Conservation (phyloP, 2,113 vertebrate genomes). For the Oryzias curvinotus region DNA sequence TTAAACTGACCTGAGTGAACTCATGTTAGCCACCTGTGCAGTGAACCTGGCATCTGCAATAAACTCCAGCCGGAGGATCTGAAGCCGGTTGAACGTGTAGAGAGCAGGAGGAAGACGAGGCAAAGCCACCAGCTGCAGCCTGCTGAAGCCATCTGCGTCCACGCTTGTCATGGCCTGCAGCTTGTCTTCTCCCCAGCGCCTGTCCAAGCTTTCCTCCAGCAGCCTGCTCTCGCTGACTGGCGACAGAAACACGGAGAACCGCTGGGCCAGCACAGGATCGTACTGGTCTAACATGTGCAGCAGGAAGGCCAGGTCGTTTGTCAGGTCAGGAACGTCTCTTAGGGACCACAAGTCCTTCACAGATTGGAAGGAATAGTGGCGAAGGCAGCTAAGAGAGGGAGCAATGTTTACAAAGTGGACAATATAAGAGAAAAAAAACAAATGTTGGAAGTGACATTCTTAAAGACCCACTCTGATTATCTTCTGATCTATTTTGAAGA, state of each 20-base stretch:
- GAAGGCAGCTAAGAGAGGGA: conserved; percentile 62
- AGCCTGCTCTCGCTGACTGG: conserved; percentile 77
- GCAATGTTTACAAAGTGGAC: not conserved
- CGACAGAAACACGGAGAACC: conserved; percentile 82
- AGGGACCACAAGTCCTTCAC: conserved; percentile 64
- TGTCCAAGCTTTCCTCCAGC: conserved; percentile 73
- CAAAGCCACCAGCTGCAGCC: conserved; percentile 76
- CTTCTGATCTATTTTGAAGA: not conserved
- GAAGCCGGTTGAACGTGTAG: conserved; percentile 72
- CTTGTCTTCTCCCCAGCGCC: conserved; percentile 68
- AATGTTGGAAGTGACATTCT: conserved; percentile 3
- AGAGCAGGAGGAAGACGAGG: conserved; percentile 75
- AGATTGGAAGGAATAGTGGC: conserved; percentile 77
- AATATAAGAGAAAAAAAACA: conserved; percentile 6
- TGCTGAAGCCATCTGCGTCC: conserved; percentile 60
- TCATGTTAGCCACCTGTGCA: conserved; percentile 73
- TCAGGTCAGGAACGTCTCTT: conserved; percentile 75
- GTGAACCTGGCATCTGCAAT: conserved; percentile 74
- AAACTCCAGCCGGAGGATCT: conserved; percentile 78
- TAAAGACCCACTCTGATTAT: conserved; percentile 14
- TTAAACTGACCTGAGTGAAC: conserved; percentile 64
- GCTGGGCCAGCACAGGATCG: conserved; percentile 77
- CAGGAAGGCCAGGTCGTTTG: conserved; percentile 83
- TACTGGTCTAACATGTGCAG: conserved; percentile 84
- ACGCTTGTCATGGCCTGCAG: conserved; percentile 60